Base-by-base conservation (phyloP, 2,888 invertebrate species). In the Clepsis dumicolana region DNA sequence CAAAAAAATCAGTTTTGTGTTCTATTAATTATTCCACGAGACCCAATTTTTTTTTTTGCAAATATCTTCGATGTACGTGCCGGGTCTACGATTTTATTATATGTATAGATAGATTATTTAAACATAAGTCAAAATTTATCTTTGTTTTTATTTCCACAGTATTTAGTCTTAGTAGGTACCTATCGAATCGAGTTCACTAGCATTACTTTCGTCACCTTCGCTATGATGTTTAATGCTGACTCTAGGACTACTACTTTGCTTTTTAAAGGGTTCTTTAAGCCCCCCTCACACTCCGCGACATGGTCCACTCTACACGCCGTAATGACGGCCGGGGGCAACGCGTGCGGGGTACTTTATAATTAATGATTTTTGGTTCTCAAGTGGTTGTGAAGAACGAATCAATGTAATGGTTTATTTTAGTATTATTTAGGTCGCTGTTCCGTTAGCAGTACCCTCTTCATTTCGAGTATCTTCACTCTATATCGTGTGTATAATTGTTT, bases 321-420 rank as follows among this genome's bases (percentile, higher is more conserved):
- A 77, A 79, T 76, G 77, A 79, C 78, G 76, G 75, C 77, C 78
- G 74, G 71, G 78, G 77, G 76, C 73, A 70, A 61, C 56, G 62
- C 67, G 41, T 27, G 56, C 50, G 50, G 66, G 82, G 81, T 75
- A 74, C 77, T 76, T 85, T 83, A 85, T 90, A 90, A 90, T 91
- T 90, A 90, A 91, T 91, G 89, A 89, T 89, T 89, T 89, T 90
- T 87, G 88, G 67, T 63, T 50, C 62, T 57, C 38, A 62, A 67
- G 67, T 57, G 64, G 56, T 57, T 50, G 52, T 65, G 18, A 27
- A 70, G 61, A 70, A 54, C 44, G 29, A 66, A 56, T 35, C 64
- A 44, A 64, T 68, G 59, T 44, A 25, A 56, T 24, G 3, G 35
- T 21, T 35, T 56, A 38, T 38, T 38, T 38, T 5, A 38, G n/a